Conservation (phyloP, 2,888 invertebrate genomes). For the Leptopilina myrica region DNA sequence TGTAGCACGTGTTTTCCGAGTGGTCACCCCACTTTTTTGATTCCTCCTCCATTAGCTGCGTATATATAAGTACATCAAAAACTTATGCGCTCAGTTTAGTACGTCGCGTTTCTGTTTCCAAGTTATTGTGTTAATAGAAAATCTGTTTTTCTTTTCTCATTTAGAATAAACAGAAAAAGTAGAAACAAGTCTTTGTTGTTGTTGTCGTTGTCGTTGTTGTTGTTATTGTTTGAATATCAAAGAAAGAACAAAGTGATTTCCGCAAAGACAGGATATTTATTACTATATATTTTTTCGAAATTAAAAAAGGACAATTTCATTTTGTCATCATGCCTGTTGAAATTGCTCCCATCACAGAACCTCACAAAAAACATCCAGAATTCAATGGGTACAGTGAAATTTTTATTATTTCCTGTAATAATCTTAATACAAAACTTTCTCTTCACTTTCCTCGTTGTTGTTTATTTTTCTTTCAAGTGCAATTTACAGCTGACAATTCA, state of each 20-base stretch:
- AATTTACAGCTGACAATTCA: too few species aligned
- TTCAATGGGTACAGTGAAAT: conserved; percentile 60
- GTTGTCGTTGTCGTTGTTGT: neutral
- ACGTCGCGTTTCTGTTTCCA: conserved; percentile 54
- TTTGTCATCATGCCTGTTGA: conserved; percentile 67
- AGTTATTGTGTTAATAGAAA: neutral
- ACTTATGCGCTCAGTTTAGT: conserved; percentile 60
- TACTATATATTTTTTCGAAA: neutral
- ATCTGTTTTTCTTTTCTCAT: neutral
- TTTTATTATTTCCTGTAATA: conserved; percentile 19
- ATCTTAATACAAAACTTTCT: conserved; percentile 8
- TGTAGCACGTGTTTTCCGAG: conserved; percentile 69
- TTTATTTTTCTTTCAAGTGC: neutral
- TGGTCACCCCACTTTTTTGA: conserved; percentile 55
- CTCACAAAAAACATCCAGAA: conserved; percentile 56
- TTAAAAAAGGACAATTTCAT: neutral
- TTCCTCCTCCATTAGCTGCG: conserved; percentile 37
- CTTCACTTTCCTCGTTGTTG: neutral
- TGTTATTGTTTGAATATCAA: neutral
- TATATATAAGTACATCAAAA: conserved; percentile 68
- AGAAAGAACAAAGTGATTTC: neutral
- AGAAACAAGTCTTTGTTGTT: neutral
- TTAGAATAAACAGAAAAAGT: neutral
- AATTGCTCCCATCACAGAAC: conserved; percentile 61
- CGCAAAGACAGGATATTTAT: neutral